phyloP scores from a whole-genome alignment of 2,113 vertebrate species.

The Zosterops hypoxanthus region DNA sequence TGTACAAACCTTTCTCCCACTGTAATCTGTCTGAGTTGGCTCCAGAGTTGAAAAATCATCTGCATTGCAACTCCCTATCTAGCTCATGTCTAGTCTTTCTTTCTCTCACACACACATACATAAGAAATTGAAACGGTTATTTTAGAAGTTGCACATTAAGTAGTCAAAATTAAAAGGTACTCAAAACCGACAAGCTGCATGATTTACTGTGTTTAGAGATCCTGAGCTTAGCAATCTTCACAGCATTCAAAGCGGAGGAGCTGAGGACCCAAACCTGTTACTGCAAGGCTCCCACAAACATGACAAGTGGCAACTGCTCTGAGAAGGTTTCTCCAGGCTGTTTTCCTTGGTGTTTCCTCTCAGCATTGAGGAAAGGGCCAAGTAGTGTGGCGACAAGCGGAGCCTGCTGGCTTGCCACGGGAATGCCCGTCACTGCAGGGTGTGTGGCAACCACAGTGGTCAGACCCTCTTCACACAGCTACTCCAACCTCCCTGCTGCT shows the following conservation, averaged over 20 bases:
- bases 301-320: conserved; percentile 9
- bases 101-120: not conserved
- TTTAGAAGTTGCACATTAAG: conserved; percentile 33
- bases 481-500: not conserved
- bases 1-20: conserved; percentile 29
- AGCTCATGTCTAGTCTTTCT: conserved; percentile 3
- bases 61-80: conserved; percentile 26
- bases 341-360: conserved; percentile 40
- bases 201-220: conserved; percentile 11
- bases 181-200: not conserved
- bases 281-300: not conserved
- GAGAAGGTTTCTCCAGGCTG: conserved; percentile 11
- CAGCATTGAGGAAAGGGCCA: not conserved
- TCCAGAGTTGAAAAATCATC: conserved; percentile 35
- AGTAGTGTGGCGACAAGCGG: not conserved
- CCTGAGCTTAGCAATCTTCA: not conserved
- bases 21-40: conserved; percentile 25
- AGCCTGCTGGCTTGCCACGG: not conserved
- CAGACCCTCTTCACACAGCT: not conserved
- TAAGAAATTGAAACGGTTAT: conserved; percentile 10
- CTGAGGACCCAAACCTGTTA: conserved; percentile 17
- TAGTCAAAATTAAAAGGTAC: conserved; percentile 37
- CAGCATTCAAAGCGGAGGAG: not conserved
- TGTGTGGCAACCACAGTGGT: not conserved
- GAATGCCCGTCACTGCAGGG: conserved; percentile 22